Evolutionary conservation across 1,140 invertebrate genomes (phyloP).

Genomic region (Xylocopa sonorina): DNA sequence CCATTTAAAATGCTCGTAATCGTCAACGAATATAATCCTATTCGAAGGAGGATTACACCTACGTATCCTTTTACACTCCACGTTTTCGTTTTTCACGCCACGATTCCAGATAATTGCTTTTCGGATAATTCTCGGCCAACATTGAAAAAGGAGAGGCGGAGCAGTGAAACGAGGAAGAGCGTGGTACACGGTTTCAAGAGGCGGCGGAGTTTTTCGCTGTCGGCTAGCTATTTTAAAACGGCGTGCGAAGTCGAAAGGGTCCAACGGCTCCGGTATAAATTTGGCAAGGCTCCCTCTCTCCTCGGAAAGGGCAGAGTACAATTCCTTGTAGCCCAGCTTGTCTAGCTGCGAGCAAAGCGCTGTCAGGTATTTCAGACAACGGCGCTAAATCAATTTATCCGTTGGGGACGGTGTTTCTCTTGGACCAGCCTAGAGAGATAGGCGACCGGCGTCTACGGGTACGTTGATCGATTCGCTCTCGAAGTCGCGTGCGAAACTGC

Average conservation of each 20-base stretch:
- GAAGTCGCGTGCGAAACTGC: not conserved
- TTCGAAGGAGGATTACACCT: too few species aligned
- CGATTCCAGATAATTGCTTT: too few species aligned
- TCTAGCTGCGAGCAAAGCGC: conserved; percentile 32
- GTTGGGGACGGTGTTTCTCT: conserved; percentile 52
- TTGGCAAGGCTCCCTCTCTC: conserved; percentile 13
- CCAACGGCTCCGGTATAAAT: conserved; percentile 15
- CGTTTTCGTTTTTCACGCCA: too few species aligned
- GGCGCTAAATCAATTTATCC: conserved; percentile 42
- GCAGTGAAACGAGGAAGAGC: too few species aligned
- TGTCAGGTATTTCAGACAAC: conserved; percentile 40
- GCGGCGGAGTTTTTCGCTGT: too few species aligned
- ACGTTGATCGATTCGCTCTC: conserved; percentile 50
- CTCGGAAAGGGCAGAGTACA: conserved; percentile 22
- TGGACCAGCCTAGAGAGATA: conserved; percentile 17
- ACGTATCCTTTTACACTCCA: too few species aligned
- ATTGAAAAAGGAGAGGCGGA: too few species aligned
- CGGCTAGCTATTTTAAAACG: too few species aligned
- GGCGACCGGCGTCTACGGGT: not conserved
- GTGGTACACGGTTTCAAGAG: too few species aligned
- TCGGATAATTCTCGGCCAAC: too few species aligned
- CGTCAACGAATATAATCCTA: too few species aligned
- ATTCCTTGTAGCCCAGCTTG: conserved; percentile 44
- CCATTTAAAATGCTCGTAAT: too few species aligned
- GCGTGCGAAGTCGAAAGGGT: not conserved